These are phyloP conservation scores for Uloborus diversus DNA, from an alignment of 1,140 invertebrate species.

Conservation along the genomic window DNA sequence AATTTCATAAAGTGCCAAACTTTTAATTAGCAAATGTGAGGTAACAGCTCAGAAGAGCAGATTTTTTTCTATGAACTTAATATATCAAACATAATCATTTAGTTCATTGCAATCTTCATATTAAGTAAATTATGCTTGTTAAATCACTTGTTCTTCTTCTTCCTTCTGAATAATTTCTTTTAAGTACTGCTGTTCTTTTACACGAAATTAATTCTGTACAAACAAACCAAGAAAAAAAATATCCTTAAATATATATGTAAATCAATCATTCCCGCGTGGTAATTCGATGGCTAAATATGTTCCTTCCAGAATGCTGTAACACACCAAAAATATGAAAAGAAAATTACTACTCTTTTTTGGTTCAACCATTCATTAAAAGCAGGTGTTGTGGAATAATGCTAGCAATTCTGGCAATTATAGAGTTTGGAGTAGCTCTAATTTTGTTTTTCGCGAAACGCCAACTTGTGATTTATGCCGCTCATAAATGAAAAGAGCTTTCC, in stretches of 20 bases:
- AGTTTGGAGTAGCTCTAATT: slow-evolving; percentile 8
- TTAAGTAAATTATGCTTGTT: slow-evolving; percentile 13
- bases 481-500: slow-evolving; percentile 7
- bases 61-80: too few relatives aligned
- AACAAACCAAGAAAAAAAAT: not conserved
- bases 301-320: not conserved
- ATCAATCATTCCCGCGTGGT: slow-evolving; percentile 15
- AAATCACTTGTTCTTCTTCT: not conserved
- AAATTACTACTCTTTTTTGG: slow-evolving; percentile 11
- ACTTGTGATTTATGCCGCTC: slow-evolving; percentile 36
- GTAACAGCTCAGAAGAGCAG: too few relatives aligned
- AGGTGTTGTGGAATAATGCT: slow-evolving; percentile 36
- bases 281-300: not conserved
- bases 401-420: slow-evolving; percentile 25
- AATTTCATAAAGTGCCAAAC: too few relatives aligned
- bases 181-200: not conserved
- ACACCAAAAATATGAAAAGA: not conserved
- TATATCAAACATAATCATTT: too few relatives aligned
- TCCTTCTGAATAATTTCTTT: not conserved
- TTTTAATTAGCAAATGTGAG: too few relatives aligned
- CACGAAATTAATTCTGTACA: not conserved
- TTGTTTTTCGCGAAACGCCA: slow-evolving; percentile 6
- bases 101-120: slow-evolving; percentile 1
- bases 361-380: slow-evolving; percentile 31
- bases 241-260: not conserved